Evolutionary conservation across 1,140 invertebrate genomes (phyloP), one percentile per base, ranked within the genome.

Genomic region (Octopus bimaculoides): DNA sequence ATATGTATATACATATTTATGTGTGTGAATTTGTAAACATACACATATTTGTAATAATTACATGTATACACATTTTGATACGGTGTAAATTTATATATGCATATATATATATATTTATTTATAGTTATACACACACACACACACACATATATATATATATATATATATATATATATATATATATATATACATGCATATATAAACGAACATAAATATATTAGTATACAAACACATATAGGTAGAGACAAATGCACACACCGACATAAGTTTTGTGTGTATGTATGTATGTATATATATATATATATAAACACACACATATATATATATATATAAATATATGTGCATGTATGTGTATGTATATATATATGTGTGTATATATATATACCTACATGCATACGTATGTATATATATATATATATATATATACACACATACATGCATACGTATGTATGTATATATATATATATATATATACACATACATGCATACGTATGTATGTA

Each of bases 221-320:
- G 52, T 79, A 52, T 79, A 14, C 75, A 14, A 75, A 26, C 75
- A 26, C 75, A 14, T 79, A 14, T 79, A 14, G 75, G 78, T 75
- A 26, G 75, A 26, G 12, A 17, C 75, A 41, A 14, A n/a, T 52
- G 61, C 12, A 17, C 75, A 4, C 54, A 4, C 26, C 41, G 52
- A 17, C 71, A 41, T n/a, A 53, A 53, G 52, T 41, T 52, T n/a
- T 75, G 69, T 54, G 20, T 75, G 52, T 54, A 54, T 52, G 73
- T 75, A 52, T 61, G 14, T 75, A 74, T 54, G 52, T 75, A 17
- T 55, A 0, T 54, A 74, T 54, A 53, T 75, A 10, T 54, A 55
- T 53, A 7, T 76, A 55, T 55, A n/a, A 17, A 54, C 20, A 20
- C 52, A 74, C 52, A 26, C 7, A 20, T 20, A 10, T 55, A 53